Evolutionary conservation across 2,888 invertebrate species (phyloP).

Genomic region (Lamproptera curius): DNA sequence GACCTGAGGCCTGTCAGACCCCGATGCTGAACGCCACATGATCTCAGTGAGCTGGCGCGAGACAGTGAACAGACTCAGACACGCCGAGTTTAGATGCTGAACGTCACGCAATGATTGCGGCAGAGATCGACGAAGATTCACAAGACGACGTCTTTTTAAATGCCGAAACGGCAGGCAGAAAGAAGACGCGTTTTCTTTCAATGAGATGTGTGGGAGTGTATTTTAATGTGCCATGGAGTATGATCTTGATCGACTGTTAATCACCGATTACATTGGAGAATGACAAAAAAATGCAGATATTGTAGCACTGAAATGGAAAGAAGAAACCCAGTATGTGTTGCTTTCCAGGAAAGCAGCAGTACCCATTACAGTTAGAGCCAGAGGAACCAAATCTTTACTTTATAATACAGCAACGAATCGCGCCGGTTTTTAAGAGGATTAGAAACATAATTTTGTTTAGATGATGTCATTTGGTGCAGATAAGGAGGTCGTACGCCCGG

Average conservation of each 20-base stretch:
- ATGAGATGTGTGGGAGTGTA: neutral
- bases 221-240: neutral
- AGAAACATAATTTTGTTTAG: neutral
- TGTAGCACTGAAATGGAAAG: neutral
- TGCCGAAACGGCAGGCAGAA: neutral
- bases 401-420: neutral
- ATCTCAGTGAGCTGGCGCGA: neutral
- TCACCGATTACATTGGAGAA: neutral
- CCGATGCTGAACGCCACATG: too few species aligned
- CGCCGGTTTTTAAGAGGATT: neutral
- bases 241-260: neutral
- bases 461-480: neutral
- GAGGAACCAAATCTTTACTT: neutral
- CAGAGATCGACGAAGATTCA: slow-evolving; percentile 5
- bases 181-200: neutral
- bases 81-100: slow-evolving; percentile 13
- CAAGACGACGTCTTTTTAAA: neutral
- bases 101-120: slow-evolving; percentile 10
- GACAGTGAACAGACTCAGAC: slow-evolving; percentile 1
- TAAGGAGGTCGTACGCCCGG: neutral
- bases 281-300: neutral
- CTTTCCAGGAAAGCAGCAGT: too few species aligned
- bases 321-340: neutral
- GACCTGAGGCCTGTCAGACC: too few species aligned
- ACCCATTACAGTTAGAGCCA: neutral